A percentile compares a stretch with the other conserved stretches of the same genome.
Conservation (phyloP, 2,888 invertebrate species). For the Nephrotoma guestfalica region DNA sequence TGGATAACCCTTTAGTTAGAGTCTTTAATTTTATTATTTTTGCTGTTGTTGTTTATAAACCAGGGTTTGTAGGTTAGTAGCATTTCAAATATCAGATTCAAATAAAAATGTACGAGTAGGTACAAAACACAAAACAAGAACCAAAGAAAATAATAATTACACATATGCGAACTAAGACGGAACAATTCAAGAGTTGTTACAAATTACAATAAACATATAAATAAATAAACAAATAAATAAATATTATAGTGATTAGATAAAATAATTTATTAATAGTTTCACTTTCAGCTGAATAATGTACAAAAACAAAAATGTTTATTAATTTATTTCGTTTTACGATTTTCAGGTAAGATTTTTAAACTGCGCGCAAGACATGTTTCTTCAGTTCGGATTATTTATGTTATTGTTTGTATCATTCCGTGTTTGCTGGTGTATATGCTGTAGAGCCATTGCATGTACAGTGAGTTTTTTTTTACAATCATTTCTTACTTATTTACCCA, state of each 20-base stretch:
- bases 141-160: not conserved
- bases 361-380: not conserved
- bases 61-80: not conserved
- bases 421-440: not conserved
- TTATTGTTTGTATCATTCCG: not conserved
- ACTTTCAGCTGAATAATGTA: not conserved
- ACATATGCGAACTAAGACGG: not conserved
- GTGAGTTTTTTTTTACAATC: not conserved
- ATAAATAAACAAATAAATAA: not conserved
- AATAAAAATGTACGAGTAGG: not conserved
- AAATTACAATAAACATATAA: not conserved
- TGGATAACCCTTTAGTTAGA: no score
- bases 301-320: not conserved
- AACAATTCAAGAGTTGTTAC: not conserved
- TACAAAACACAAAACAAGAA: not conserved
- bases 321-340: not conserved
- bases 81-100: not conserved
- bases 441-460: not conserved
- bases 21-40: not conserved
- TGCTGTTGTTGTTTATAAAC: not conserved
- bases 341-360: not conserved
- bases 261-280: not conserved
- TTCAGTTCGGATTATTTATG: not conserved
- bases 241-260: not conserved
- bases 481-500: not conserved